Evolutionary conservation across 2,797 vertebrate genomes (phyloP), one percentile per base, ranked within the genome.

Genomic region (Petrocephalus sullivani): DNA sequence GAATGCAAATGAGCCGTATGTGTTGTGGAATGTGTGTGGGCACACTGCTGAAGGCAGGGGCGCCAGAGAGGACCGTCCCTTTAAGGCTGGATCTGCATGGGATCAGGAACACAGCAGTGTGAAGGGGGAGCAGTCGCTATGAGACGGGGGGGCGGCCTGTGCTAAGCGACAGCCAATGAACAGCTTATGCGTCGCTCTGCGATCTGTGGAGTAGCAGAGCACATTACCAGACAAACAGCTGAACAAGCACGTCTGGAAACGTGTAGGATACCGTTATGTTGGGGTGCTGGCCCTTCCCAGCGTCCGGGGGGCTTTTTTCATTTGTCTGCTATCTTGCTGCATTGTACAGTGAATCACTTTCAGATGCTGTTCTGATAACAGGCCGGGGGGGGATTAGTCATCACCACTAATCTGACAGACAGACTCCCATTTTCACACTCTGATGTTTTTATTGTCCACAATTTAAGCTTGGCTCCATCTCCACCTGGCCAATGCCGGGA

Each of bases 281-380:
- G 14, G 8, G 81, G 10, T 51, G 51, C 37, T 19, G 54, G 53
- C 37, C n/a, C 37, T 57, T 87, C 56, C 12, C n/a, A 88, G 41
- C 4, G 10, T 33, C 53, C 33, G n/a, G 56, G 3, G 53, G 21
- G n/a, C 14, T 86, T 54, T 28, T 61, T 46, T 46, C 12, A 16
- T 56, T 58, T 21, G 19, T 61, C n/a, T 51, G 78, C 51, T 49
- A 89, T 87, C 37, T 2, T 41, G 7, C 41, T 23, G 88, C 33
- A 89, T 64, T 60, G 53, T 81, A 81, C 61, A 54, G 85, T 81
- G 75, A 49, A 81, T 49, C n/a, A 23, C 51, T 83, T 82, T 87
- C 21, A 61, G 21, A 87, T 82, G 81, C 87, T 41, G 56, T 83
- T 56, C 88, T 83, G 75, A 87, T 51, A 57, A 61, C 41, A 87